phyloP scores from a whole-genome alignment of 2,797 vertebrate genomes.

The Carduelis carduelis region DNA sequence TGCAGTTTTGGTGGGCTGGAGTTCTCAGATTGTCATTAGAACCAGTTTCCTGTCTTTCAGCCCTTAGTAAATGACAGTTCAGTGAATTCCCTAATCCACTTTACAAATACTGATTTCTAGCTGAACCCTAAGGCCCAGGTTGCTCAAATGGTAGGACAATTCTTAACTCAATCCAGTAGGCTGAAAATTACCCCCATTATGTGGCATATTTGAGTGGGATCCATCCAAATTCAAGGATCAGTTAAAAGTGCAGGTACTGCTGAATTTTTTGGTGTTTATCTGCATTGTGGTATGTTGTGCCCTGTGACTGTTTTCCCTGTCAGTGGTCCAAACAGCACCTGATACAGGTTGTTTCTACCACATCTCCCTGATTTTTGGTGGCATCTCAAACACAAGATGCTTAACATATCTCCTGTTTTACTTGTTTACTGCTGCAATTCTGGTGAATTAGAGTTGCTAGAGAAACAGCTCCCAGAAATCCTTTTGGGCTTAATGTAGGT shows the following conservation, averaged over 20 bases:
- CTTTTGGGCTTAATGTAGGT: background rate
- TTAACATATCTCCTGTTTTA: background rate
- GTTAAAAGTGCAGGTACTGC: background rate
- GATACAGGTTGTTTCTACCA: background rate
- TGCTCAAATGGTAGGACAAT: background rate
- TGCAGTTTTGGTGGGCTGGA: background rate
- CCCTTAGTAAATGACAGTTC: background rate
- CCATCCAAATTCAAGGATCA: background rate
- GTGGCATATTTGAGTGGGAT: rapidly evolving
- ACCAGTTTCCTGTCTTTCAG: background rate
- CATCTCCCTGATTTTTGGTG: background rate
- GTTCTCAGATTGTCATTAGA: background rate
- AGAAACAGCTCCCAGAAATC: background rate
- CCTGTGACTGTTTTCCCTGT: background rate
- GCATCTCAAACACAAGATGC: background rate
- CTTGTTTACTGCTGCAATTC: background rate
- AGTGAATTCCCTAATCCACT: background rate
- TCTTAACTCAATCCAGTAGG: background rate
- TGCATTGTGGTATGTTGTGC: background rate
- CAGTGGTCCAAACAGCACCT: background rate
- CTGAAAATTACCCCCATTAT: background rate
- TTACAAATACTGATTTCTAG: background rate
- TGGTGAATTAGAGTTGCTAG: background rate
- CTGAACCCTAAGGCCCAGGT: background rate
- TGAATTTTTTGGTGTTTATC: background rate